Conservation (phyloP, 2,113 vertebrate species). For the Tichodroma muraria region DNA sequence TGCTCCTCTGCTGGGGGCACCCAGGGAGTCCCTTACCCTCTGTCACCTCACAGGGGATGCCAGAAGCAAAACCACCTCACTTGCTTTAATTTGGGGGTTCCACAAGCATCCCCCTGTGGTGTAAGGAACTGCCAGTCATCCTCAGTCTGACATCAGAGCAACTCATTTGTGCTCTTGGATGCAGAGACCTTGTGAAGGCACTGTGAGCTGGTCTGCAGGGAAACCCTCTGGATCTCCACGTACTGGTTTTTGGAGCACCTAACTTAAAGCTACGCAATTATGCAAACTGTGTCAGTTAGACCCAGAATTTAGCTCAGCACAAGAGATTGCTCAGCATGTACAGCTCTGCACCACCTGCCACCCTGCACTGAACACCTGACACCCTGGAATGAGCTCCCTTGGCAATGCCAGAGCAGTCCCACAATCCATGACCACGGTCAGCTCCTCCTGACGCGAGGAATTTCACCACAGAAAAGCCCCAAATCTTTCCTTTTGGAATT, state of each 20-base stretch:
- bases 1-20: neutral
- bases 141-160: neutral
- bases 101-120: too few relatives aligned
- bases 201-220: neutral
- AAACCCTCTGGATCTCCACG: neutral
- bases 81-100: neutral
- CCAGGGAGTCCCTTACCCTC: neutral
- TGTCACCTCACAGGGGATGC: neutral
- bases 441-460: fast-evolving
- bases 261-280: neutral
- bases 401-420: neutral
- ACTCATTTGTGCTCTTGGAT: neutral
- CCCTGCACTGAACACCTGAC: neutral
- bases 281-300: neutral
- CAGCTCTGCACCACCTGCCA: neutral
- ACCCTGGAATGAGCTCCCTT: neutral
- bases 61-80: neutral
- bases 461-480: neutral
- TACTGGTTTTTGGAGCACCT: neutral
- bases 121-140: neutral
- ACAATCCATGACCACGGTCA: neutral
- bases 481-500: neutral
- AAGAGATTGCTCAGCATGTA: neutral
- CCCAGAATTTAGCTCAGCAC: neutral
- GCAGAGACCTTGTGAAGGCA: neutral